Evolutionary conservation across 2,888 invertebrate species (phyloP).

Genomic region (Operophtera brumata): DNA sequence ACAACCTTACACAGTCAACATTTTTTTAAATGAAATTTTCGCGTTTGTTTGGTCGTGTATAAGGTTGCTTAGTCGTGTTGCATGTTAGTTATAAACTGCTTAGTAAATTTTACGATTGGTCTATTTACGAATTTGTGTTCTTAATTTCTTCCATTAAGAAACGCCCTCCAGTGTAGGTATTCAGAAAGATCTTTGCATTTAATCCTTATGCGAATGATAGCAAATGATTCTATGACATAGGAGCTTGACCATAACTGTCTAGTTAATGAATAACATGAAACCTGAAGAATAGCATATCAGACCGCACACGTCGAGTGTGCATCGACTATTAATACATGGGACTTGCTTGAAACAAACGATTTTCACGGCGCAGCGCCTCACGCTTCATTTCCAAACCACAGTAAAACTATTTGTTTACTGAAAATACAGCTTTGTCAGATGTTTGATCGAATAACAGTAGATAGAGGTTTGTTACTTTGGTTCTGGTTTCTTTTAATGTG

Average conservation of each 20-base stretch:
- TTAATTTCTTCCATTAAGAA: too few species aligned
- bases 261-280: conserved; percentile 4
- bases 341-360: conserved; percentile 56
- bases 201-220: too few species aligned
- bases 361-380: conserved; percentile 53
- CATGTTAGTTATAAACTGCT: too few species aligned
- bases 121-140: too few species aligned
- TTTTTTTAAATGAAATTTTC: too few species aligned
- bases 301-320: conserved; percentile 50
- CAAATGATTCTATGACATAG: not conserved
- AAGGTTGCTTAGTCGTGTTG: too few species aligned
- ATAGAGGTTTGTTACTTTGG: conserved; percentile 6
- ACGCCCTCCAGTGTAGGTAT: too few species aligned
- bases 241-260: not conserved
- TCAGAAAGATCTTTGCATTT: too few species aligned
- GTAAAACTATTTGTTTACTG: conserved; percentile 60
- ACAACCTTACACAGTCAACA: too few species aligned
- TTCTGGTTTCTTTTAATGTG: conserved; percentile 27
- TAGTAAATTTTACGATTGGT: too few species aligned
- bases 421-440: conserved; percentile 69
- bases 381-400: conserved; percentile 48
- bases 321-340: conserved; percentile 56
- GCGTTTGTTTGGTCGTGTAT: too few species aligned
- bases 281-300: conserved; percentile 37
- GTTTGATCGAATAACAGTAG: conserved; percentile 51